Percentiles rank a stretch among this genome's conserved stretches.
Conservation (phyloP, 2,888 invertebrate species). For the Aleiodes alternator region DNA sequence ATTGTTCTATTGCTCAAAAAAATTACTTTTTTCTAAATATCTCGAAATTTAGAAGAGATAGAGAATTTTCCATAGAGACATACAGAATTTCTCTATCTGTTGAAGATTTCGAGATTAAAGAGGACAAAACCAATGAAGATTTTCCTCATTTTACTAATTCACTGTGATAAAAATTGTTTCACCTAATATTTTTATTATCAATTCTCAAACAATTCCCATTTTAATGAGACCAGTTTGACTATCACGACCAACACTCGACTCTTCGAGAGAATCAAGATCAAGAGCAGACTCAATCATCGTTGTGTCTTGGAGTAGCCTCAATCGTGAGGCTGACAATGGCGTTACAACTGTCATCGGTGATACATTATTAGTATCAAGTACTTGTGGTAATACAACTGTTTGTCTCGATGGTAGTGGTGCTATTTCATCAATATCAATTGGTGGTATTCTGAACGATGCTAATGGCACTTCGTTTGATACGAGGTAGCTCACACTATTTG, state of each 20-base stretch:
- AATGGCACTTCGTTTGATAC: constrained; percentile 81
- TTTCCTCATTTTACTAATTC: background rate
- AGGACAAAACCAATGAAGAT: background rate
- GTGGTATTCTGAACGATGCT: constrained; percentile 76
- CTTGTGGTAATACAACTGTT: constrained; percentile 66
- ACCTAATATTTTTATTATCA: background rate
- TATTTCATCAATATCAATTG: constrained; percentile 74
- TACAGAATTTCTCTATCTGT: constrained; percentile 1
- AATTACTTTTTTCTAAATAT: background rate
- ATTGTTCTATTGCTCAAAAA: background rate
- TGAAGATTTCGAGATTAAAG: background rate
- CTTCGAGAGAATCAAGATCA: constrained; percentile 91
- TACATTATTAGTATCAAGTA: constrained; percentile 62
- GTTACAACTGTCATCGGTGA: constrained; percentile 70
- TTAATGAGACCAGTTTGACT: constrained; percentile 83
- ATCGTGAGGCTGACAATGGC: constrained; percentile 80
- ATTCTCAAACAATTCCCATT: constrained; percentile 75
- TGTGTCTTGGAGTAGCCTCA: constrained; percentile 88
- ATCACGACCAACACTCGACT: constrained; percentile 82
- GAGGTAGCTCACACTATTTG: constrained; percentile 82
- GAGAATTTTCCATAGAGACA: background rate
- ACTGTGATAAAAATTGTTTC: background rate
- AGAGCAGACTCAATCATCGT: constrained; percentile 94
- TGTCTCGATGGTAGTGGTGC: constrained; percentile 72
- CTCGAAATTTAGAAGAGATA: background rate